These are phyloP conservation scores for Phylloscopus whistleri DNA, from an alignment of 2,113 vertebrate genomes.

Conservation along the genomic window DNA sequence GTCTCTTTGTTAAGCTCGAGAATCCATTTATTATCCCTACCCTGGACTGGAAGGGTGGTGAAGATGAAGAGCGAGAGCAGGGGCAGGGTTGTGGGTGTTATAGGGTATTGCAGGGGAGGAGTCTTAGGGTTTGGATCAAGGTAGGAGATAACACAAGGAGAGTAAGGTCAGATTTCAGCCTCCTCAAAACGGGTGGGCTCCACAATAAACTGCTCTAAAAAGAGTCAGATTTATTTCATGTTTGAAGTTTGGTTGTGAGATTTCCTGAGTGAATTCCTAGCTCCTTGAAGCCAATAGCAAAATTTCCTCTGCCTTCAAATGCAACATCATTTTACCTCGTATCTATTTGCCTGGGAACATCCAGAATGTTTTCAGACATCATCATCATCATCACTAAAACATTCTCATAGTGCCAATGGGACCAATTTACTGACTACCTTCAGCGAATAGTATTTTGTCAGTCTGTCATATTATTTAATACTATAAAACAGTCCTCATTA, in stretches of 20 bases:
- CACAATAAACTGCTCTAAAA: neutral
- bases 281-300: neutral
- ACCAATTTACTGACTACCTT: neutral
- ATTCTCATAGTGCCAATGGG: neutral
- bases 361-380: neutral
- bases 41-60: too few relatives aligned
- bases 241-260: neutral
- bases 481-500: neutral
- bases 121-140: too few relatives aligned
- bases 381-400: neutral
- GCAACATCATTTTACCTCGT: neutral
- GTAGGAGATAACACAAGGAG: too few relatives aligned
- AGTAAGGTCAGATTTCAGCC: too few relatives aligned
- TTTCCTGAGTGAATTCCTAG: neutral
- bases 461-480: neutral
- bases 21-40: too few relatives aligned
- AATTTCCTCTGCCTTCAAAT: neutral
- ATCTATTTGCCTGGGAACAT: neutral
- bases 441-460: neutral
- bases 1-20: too few relatives aligned
- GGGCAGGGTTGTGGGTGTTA: too few relatives aligned
- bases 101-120: too few relatives aligned
- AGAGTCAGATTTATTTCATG: neutral
- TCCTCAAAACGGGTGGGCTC: too few relatives aligned
- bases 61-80: too few relatives aligned